A percentile compares a stretch with the other conserved stretches of the same genome.
These are phyloP conservation scores for Heliconius cydno DNA, from an alignment of 2,888 invertebrate genomes.

Conservation along the genomic window DNA sequence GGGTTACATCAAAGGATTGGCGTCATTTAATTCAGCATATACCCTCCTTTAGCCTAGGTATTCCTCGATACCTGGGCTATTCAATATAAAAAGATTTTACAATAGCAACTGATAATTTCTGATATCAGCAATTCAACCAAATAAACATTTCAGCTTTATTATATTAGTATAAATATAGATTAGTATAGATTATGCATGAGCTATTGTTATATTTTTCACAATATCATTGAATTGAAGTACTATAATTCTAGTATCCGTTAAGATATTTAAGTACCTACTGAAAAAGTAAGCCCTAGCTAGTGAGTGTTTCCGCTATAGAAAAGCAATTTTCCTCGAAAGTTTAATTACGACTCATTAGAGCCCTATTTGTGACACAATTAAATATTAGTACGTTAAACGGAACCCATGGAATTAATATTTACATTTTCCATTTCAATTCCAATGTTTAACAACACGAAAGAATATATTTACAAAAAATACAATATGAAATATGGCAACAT, in stretches of 20 bases:
- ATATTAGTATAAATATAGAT: background rate
- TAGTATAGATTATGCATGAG: background rate
- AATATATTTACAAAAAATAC: background rate
- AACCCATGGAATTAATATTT: constrained; percentile 3
- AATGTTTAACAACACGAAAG: background rate
- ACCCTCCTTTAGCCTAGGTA: background rate
- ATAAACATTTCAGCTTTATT: too few relatives aligned
- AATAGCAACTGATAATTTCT: background rate
- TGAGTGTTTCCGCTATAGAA: constrained; percentile 2
- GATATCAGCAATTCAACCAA: background rate
- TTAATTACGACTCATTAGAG: constrained; percentile 22
- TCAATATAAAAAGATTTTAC: background rate
- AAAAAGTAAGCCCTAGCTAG: background rate
- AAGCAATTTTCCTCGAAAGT: background rate
- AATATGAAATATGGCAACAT: constrained; percentile 3
- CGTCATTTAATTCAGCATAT: background rate
- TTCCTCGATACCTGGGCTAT: background rate
- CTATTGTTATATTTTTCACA: background rate
- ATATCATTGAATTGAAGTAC: background rate
- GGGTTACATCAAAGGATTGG: background rate
- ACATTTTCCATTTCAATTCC: background rate
- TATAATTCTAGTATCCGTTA: background rate
- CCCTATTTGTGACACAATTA: constrained; percentile 11
- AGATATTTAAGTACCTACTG: background rate
- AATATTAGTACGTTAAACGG: constrained; percentile 7